Conservation (phyloP, 2,797 vertebrate genomes). For the Amniataba percoides region DNA sequence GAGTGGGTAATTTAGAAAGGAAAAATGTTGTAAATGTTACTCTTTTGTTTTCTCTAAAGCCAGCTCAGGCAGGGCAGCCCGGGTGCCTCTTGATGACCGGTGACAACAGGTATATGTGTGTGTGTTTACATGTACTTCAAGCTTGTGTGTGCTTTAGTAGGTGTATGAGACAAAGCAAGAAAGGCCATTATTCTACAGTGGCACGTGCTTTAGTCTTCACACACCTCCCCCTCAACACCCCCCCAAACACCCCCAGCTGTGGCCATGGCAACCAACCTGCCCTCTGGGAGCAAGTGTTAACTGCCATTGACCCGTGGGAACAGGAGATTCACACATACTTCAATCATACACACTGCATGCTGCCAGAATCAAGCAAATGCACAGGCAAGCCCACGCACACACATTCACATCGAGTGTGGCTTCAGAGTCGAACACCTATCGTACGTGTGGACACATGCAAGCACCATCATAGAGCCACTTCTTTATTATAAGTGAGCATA, state of each 20-base stretch:
- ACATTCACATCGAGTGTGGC: neutral
- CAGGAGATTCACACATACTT: conserved; percentile 36
- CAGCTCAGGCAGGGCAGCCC: neutral
- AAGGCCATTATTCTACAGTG: conserved; percentile 44
- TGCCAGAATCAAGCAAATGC: conserved; percentile 14
- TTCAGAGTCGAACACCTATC: conserved; percentile 13
- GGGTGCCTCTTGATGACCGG: conserved; percentile 25
- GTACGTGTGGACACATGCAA: conserved; percentile 4
- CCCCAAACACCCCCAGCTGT: conserved; percentile 56
- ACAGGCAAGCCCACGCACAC: neutral
- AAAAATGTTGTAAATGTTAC: neutral
- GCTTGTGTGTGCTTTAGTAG: neutral
- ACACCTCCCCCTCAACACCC: conserved; percentile 1
- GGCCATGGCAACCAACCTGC: conserved; percentile 67
- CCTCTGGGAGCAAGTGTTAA: conserved; percentile 62
- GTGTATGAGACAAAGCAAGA: conserved; percentile 18
- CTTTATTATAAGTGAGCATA: conserved; percentile 13
- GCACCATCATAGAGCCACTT: conserved; percentile 1
- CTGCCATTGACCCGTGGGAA: conserved; percentile 54
- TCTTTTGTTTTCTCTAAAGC: neutral
- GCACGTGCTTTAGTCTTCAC: conserved; percentile 60
- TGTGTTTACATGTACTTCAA: conserved; percentile 4
- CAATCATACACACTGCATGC: conserved; percentile 16
- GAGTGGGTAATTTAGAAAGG: neutral
- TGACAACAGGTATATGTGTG: neutral